Evolutionary conservation across 1,140 invertebrate species (phyloP).

Genomic region (Macrocentrus cingulum): DNA sequence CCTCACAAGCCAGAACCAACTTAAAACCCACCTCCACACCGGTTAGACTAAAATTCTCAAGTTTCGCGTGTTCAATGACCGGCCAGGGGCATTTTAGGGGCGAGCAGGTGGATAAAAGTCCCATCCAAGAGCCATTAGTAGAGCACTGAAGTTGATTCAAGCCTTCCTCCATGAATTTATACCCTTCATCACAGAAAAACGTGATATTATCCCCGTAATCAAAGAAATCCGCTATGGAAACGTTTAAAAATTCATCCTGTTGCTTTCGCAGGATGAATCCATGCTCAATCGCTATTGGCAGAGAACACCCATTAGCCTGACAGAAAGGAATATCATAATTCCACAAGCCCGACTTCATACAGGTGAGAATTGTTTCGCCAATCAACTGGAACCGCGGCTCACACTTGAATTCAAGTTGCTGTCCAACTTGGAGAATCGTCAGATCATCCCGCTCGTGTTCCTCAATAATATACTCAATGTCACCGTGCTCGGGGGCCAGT

Average conservation of each 20-base stretch:
- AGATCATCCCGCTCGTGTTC: slow-evolving; percentile 47
- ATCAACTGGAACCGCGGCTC: slow-evolving; percentile 48
- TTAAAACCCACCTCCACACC: neutral
- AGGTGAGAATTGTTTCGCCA: slow-evolving; percentile 55
- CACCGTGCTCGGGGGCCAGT: slow-evolving; percentile 49
- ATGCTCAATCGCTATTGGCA: slow-evolving; percentile 35
- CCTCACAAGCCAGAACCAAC: neutral
- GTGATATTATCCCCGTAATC: slow-evolving; percentile 35
- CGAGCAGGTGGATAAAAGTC: slow-evolving; percentile 39
- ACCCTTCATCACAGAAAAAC: slow-evolving; percentile 36
- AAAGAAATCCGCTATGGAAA: slow-evolving; percentile 26
- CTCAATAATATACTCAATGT: slow-evolving; percentile 48
- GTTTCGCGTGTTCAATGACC: slow-evolving; percentile 28
- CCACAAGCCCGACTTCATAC: slow-evolving; percentile 57
- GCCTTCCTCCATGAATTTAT: slow-evolving; percentile 37
- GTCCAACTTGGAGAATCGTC: slow-evolving; percentile 47
- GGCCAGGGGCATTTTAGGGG: slow-evolving; percentile 33
- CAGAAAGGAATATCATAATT: slow-evolving; percentile 50
- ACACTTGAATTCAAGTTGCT: slow-evolving; percentile 59
- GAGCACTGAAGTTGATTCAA: slow-evolving; percentile 44
- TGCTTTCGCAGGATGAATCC: neutral
- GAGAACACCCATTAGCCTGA: slow-evolving; percentile 34
- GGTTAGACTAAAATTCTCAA: neutral
- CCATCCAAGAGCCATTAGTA: slow-evolving; percentile 47
- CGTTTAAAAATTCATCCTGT: neutral